Evolutionary conservation across 2,113 vertebrate species (phyloP).

Genomic region (Ondatra zibethicus): DNA sequence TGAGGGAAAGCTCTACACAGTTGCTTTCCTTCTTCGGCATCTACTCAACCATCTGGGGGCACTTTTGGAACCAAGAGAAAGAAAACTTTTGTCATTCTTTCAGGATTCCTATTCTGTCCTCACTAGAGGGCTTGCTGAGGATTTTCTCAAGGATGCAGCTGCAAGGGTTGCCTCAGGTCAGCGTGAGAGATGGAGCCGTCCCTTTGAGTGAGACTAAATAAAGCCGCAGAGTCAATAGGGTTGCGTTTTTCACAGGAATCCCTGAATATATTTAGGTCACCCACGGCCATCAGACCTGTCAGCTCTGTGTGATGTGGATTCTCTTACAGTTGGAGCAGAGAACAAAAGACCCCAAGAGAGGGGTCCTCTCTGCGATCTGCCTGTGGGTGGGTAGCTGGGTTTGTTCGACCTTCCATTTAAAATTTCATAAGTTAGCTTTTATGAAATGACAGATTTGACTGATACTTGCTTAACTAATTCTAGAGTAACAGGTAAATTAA

Average conservation of each 20-base stretch:
- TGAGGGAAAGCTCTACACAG: neutral
- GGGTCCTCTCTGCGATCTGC: neutral
- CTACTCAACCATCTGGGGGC: neutral
- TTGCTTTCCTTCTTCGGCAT: neutral
- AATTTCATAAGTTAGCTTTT: slow-evolving; percentile 32
- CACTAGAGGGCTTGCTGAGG: slow-evolving; percentile 1
- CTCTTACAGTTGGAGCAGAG: neutral
- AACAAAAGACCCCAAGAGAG: neutral
- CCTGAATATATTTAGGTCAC: slow-evolving; percentile 47
- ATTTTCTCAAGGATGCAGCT: slow-evolving; percentile 65
- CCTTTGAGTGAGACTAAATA: slow-evolving; percentile 63
- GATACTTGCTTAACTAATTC: slow-evolving; percentile 12
- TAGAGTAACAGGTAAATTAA: neutral
- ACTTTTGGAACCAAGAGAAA: slow-evolving; percentile 14
- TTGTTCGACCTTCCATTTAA: slow-evolving; percentile 4
- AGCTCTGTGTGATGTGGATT: neutral
- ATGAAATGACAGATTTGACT: neutral
- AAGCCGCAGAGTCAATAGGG: slow-evolving; percentile 63
- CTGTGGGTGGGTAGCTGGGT: neutral
- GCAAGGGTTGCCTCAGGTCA: slow-evolving; percentile 66
- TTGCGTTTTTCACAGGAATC: slow-evolving; percentile 63
- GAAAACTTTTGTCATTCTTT: neutral
- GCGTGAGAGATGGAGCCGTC: slow-evolving; percentile 29
- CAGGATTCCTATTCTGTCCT: neutral
- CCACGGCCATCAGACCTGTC: neutral